Percentiles rank a stretch among this genome's conserved stretches.
phyloP scores from a whole-genome alignment of 2,888 invertebrate genomes.

The Keiferia lycopersicella region DNA sequence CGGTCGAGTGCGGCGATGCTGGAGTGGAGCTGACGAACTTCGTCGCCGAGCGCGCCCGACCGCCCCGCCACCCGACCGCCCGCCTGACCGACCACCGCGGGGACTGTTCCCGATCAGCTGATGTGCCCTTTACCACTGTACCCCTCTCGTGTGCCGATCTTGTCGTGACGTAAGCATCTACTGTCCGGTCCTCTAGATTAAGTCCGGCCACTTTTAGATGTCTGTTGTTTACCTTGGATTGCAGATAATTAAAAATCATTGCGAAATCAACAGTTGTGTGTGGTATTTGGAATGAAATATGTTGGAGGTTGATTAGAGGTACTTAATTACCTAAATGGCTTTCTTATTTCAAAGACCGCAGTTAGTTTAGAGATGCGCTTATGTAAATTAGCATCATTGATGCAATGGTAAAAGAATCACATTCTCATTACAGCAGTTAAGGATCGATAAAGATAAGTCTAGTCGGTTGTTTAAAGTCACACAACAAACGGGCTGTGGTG shows the following conservation, averaged over 20 bases:
- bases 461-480: constrained; percentile 19
- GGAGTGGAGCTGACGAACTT: constrained; percentile 6
- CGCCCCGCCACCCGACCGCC: background rate
- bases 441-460: constrained; percentile 21
- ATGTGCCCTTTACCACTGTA: constrained; percentile 12
- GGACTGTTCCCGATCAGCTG: constrained; percentile 20
- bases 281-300: background rate
- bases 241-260: background rate
- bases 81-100: no score
- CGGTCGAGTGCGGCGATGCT: constrained; percentile 1
- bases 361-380: background rate
- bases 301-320: background rate
- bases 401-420: constrained; percentile 6
- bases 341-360: background rate
- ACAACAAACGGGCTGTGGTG: constrained; percentile 20
- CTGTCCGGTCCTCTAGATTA: background rate
- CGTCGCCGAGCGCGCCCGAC: constrained; percentile 9
- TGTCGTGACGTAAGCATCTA: background rate
- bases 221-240: constrained; percentile 1
- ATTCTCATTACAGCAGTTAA: constrained; percentile 13
- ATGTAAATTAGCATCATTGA: background rate
- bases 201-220: background rate
- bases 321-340: background rate
- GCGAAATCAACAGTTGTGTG: background rate
- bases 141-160: background rate